Conservation (phyloP, 2,113 vertebrate genomes). For the Copsychus sechellarum region DNA sequence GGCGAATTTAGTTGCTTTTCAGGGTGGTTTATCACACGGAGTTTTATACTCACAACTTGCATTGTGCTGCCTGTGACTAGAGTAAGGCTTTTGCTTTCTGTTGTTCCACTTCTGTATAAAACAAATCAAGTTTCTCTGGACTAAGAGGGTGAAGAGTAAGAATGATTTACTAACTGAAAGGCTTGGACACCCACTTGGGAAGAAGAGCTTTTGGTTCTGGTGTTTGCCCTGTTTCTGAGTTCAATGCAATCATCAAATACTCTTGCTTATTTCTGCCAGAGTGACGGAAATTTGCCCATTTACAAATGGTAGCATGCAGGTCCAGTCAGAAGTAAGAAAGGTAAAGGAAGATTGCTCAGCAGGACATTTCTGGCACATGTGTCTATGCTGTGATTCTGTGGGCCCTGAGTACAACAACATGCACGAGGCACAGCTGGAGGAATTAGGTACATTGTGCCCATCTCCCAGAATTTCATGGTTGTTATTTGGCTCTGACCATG, state of each 20-base stretch:
- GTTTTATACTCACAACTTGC: neutral
- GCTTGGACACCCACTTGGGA: neutral
- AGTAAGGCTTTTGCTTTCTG: neutral
- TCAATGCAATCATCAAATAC: neutral
- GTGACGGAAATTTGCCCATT: neutral
- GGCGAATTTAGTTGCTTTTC: neutral
- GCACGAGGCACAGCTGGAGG: neutral
- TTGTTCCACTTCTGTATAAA: neutral
- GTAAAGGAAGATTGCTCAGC: neutral
- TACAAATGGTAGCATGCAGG: neutral
- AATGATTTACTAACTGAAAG: neutral
- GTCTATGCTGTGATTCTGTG: neutral
- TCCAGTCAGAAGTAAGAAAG: neutral
- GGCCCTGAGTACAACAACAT: neutral
- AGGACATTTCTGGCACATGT: neutral
- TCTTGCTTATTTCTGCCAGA: neutral
- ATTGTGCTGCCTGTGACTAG: neutral
- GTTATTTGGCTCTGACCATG: neutral
- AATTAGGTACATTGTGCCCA: neutral
- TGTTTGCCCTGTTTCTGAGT: neutral
- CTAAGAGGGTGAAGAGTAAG: neutral
- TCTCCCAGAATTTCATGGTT: neutral
- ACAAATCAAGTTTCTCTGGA: neutral
- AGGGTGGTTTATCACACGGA: neutral
- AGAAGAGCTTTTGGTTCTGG: neutral